Percentiles rank a stretch among this genome's conserved stretches.
These are phyloP conservation scores for Anas bahamensis DNA, from an alignment of 2,797 vertebrate species.

Conservation along the genomic window DNA sequence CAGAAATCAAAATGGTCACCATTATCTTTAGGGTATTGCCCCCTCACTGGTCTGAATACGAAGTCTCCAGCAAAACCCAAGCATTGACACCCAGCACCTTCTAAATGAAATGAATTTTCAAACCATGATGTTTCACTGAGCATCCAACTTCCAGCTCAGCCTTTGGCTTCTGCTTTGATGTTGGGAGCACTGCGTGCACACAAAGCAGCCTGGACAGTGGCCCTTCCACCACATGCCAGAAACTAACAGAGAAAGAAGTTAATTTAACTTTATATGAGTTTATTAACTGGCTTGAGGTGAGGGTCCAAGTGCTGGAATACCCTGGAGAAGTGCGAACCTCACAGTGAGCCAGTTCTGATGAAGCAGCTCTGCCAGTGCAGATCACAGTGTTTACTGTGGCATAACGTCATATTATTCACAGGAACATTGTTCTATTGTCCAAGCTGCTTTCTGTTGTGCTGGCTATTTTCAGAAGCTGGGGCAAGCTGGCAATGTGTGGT, in stretches of 20 bases:
- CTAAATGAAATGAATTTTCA: not conserved
- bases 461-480: not conserved
- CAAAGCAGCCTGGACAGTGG: not conserved
- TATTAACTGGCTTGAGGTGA: not conserved
- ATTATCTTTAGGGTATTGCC: too few species aligned
- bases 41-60: not conserved
- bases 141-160: not conserved
- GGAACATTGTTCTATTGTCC: not conserved
- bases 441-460: too few species aligned
- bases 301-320: not conserved
- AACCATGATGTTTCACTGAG: too few species aligned
- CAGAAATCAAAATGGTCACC: not conserved
- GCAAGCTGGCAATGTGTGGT: not conserved
- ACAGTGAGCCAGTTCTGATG: too few species aligned
- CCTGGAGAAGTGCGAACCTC: not conserved
- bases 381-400: too few species aligned
- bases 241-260: not conserved
- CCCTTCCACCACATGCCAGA: not conserved
- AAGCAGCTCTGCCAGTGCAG: not conserved
- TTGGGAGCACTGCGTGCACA: rapidly evolving
- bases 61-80: not conserved
- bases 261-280: not conserved
- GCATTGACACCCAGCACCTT: not conserved
- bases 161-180: not conserved
- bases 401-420: too few species aligned